Base-by-base conservation (phyloP, 1,140 invertebrate species). In the Oedothorax gibbosus region DNA sequence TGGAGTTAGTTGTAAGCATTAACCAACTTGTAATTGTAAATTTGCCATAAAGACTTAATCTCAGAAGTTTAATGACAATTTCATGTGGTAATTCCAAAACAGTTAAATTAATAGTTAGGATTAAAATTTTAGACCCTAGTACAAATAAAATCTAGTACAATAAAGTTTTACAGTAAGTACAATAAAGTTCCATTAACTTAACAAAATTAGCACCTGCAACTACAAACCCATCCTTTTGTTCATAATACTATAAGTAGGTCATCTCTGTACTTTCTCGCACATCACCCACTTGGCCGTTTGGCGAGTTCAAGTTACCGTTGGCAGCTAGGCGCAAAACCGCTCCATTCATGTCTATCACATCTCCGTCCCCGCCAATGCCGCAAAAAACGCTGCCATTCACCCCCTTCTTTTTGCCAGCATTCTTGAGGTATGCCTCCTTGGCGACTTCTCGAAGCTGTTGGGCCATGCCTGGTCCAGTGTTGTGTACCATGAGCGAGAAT, bases 401-500 rank as follows among this genome's bases (percentile, higher is more conserved):
- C 9, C 57, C 51, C 21, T 85, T 57, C 20, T 62, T 79, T 7
- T 7, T 57, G 4, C 0, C 75, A 15, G 72, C n/a, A 15, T 20
- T 66, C 14, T 84, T 84, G n/a, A 75, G 60, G 21, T 84, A 68
- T 2, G 81, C 71, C 8, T 18, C 21, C 20, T 54, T 14, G 62
- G 81, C 81, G 5, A 84, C 53, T 9, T 84, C 81, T 49, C 53
- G 21, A 18, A 84, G 62, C n/a, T 84, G 81, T n/a, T 84, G 50
- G 0, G 87, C 77, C 87, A 87, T 87, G 20, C 57, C 65, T 7
- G 12, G 21, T 7, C 84, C 86, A n/a, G 86, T 87, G 76, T 69
- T 66, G 56, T 85, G 78, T 9, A 86, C 85, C 80, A 86, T 80
- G 12, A 89, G 88, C 21, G 87, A 88, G 65, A 92, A 90, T 68